Evolutionary conservation across 2,113 vertebrate genomes (phyloP), one percentile per base, ranked within the genome.

Genomic region (Clinocottus analis): DNA sequence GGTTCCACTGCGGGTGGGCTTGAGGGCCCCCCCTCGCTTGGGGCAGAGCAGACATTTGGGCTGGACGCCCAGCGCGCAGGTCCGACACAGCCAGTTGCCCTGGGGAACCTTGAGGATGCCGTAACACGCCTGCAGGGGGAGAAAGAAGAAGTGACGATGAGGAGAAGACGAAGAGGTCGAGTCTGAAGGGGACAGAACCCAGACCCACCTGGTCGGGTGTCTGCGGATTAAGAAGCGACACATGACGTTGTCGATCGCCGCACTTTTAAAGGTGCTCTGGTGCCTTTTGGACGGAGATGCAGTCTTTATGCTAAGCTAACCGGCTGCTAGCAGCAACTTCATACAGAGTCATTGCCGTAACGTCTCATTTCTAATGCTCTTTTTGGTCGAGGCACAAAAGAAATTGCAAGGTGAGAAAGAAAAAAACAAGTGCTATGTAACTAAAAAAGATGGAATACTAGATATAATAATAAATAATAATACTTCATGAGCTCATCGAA

Each of bases 41-140:
- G 98, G 98, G 91, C 98, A 99, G 76, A 99, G 97, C 77, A 99
- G 95, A 95, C 98, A 99, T 91, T 98, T 98, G n/a, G 97, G 96
- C 93, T 98, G 97, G 2, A 99, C 97, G 0, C 98, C 97, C 7
- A 99, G 96, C 77, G 98, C 98, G 10, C 98, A 99, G 35, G 96
- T 98, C 79, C 98, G 95, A 94, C 98, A 99, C 63, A 99, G 94
- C 98, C 98, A 99, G 95, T 96, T 99, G 80, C 98, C 98, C 11
- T 95, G 95, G 59, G 98, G 98, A 8, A 99, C 98, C 93, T 99
- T 99, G 85, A 99, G 95, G 93, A 99, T 99, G 87, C 98, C 97
- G 0, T 99, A 99, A 87, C 98, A 99, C 0, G 98, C 98, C 98
- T 99, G 63, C 0, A 31, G 10, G 31, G 19, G 2, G 29, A 33